phyloP scores from a whole-genome alignment of 2,113 vertebrate genomes.

The Varanus salvator region DNA sequence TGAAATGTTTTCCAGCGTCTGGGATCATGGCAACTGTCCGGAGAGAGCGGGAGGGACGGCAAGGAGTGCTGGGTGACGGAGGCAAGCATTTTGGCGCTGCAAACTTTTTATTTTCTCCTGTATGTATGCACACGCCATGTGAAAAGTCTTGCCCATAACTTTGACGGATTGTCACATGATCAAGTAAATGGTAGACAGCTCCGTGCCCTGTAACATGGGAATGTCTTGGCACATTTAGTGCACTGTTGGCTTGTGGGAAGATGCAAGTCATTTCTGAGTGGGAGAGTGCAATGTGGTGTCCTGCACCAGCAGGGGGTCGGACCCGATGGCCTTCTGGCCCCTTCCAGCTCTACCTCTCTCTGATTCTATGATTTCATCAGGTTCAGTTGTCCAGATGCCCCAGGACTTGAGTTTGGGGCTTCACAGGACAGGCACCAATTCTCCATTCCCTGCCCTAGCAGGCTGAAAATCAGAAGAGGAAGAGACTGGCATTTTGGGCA shows the following conservation, averaged over 20 bases:
- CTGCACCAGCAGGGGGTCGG: no score
- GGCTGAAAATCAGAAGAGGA: no score
- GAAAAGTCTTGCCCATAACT: conserved; percentile 16
- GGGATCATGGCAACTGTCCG: conserved; percentile 78
- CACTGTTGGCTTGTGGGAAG: not conserved
- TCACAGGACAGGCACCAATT: not conserved
- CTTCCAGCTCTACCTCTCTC: no score
- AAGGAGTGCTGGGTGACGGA: conserved; percentile 42
- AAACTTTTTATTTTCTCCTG: conserved; percentile 42
- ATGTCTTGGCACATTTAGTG: not conserved
- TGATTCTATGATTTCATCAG: not conserved
- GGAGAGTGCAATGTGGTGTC: no score
- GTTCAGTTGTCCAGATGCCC: not conserved
- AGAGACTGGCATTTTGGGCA: no score
- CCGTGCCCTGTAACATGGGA: not conserved
- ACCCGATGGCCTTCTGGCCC: no score
- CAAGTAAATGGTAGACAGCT: not conserved
- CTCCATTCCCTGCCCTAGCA: not conserved
- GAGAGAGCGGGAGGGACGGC: conserved; percentile 43
- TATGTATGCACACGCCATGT: not conserved
- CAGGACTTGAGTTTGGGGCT: not conserved
- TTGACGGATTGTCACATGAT: not conserved
- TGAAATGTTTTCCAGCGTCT: conserved; percentile 85
- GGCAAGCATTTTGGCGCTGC: conserved; percentile 65
- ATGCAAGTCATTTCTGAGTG: no score